Base-by-base conservation (phyloP, 2,113 vertebrate species). In the Colaptes auratus region DNA sequence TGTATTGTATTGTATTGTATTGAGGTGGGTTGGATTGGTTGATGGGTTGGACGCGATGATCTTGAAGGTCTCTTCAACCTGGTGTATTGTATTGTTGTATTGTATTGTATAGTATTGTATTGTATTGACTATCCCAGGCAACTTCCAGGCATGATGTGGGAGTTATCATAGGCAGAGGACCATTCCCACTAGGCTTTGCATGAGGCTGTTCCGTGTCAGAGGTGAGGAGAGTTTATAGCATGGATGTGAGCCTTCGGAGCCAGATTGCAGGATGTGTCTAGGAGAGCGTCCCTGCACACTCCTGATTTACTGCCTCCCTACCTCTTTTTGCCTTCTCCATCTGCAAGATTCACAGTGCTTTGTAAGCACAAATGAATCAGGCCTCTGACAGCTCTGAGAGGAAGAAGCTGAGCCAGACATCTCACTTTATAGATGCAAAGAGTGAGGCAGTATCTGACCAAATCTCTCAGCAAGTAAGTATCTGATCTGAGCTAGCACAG, bases 331-430 rank as follows among this genome's bases (percentile, higher is more conserved):
- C 85, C 59, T 86, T 91, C 76, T 91, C 31, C 69, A 48, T 88
- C 82, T 83, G 82, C 61, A 74, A 86, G 90, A 89, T 91, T 90
- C 85, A 91, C 50, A 88, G 76, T 90, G 53, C 69, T 94, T 86
- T 88, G 39, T 88, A 91, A 95, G 91, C 79, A 86, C 39, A 81
- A 86, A 96, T 92, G 36, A 94, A 93, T 95, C 69, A 91, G 73
- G 79, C 35, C 18, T 91, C 58, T 89, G 88, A 84, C 80, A 88
- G 46, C 48, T 65, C 66, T 7, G 7, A 66, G 67, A 63, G 66
- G 55, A 92, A n/a, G n/a, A n/a, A 91, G 76, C 69, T 86, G 61
- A 86, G 52, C 7, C 5, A 82, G 63, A 83, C 48, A 27, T 33
- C 46, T 75, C 17, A 20, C 59, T 91, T 95, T 86, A 74, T 76